Evolutionary conservation across 1,140 invertebrate species (phyloP).

Genomic region (Anagrus nilaparvatae): DNA sequence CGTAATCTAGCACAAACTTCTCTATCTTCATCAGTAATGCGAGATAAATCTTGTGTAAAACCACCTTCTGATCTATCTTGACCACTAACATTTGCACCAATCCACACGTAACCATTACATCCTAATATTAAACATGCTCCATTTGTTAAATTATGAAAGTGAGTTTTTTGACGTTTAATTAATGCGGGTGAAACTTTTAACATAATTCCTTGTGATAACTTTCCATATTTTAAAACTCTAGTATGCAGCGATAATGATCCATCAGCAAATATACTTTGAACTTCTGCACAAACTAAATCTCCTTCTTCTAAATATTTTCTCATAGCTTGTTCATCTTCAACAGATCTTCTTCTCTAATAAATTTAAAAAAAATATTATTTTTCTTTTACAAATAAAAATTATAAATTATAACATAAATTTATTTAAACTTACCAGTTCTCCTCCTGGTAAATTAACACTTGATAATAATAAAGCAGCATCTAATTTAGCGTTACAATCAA

Average conservation of each 20-base stretch:
- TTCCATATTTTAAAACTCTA: constrained; percentile 94
- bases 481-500: constrained; percentile 85
- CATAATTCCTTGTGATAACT: constrained; percentile 77
- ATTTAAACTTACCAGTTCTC: constrained; percentile 66
- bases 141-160: constrained; percentile 88
- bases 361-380: constrained; percentile 2
- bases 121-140: constrained; percentile 89
- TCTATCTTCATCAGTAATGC: constrained; percentile 58
- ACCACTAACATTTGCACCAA: constrained; percentile 59
- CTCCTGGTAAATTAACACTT: constrained; percentile 93
- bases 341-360: constrained; percentile 72
- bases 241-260: constrained; percentile 90
- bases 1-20: constrained; percentile 76
- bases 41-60: constrained; percentile 70
- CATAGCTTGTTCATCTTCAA: constrained; percentile 98
- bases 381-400: not conserved
- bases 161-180: constrained; percentile 88
- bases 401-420: not conserved
- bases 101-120: constrained; percentile 96
- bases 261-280: constrained; percentile 85
- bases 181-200: constrained; percentile 88
- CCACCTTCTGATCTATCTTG: constrained; percentile 65
- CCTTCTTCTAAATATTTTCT: constrained; percentile 89
- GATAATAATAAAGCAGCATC: constrained; percentile 83
- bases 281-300: constrained; percentile 95